Percentiles rank a stretch among this genome's conserved stretches.
Evolutionary conservation across 2,888 invertebrate species (phyloP).

Genomic region (Apantesis nais): DNA sequence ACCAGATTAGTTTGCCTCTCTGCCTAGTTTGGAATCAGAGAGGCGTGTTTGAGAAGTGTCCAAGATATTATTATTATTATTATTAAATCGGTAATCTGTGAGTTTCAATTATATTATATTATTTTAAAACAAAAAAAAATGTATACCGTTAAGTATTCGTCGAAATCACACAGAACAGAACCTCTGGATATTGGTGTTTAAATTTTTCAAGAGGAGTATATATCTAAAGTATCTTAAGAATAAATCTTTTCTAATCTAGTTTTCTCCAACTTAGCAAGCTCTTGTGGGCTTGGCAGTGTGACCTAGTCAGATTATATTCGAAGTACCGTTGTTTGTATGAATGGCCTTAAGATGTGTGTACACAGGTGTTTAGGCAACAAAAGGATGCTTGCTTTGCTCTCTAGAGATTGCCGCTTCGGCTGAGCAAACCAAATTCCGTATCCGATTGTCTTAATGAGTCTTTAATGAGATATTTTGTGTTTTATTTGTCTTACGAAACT

Average conservation of each 20-base stretch:
- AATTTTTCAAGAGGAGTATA: background rate
- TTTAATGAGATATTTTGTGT: slow-evolving; percentile 67
- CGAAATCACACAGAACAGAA: background rate
- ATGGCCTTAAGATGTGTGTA: slow-evolving; percentile 60
- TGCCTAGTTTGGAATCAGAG: too few species aligned
- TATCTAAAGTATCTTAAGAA: background rate
- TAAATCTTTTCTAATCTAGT: background rate
- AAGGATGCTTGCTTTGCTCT: slow-evolving; percentile 69
- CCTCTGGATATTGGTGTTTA: background rate
- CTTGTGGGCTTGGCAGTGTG: background rate
- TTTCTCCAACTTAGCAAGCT: background rate
- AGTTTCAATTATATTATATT: too few species aligned
- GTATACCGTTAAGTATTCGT: too few species aligned
- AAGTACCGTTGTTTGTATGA: slow-evolving; percentile 41
- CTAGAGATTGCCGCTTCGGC: slow-evolving; percentile 66
- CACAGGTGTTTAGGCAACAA: slow-evolving; percentile 70
- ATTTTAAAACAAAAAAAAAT: background rate
- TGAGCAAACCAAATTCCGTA: slow-evolving; percentile 74
- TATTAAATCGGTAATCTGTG: too few species aligned
- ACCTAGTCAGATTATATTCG: slow-evolving; percentile 16
- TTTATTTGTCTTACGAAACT: slow-evolving; percentile 56
- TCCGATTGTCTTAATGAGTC: slow-evolving; percentile 64
- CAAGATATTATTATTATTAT: too few species aligned
- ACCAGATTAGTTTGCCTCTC: too few species aligned
- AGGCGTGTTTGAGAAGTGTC: too few species aligned